A percentile compares a stretch with the other conserved stretches of the same genome.
Conservation (phyloP, 2,888 invertebrate species). For the Copidosoma aretas region DNA sequence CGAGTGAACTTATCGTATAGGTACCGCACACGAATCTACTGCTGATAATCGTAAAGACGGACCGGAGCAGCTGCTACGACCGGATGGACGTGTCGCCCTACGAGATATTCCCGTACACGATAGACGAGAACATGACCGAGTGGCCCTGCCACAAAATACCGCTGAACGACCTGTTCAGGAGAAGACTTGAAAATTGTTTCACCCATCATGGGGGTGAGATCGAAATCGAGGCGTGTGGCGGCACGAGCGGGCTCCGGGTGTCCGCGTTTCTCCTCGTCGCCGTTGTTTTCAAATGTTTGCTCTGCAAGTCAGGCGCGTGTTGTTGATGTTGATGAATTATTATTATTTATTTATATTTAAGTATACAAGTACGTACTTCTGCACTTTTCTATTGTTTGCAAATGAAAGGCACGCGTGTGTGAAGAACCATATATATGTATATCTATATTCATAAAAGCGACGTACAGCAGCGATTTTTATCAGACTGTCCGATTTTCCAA, state of each 20-base stretch:
- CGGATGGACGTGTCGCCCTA: conserved; percentile 65
- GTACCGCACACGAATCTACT: conserved; percentile 80
- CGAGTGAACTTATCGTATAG: conserved; percentile 41
- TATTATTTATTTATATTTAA: too few species aligned
- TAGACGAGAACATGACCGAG: conserved; percentile 61
- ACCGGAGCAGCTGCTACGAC: conserved; percentile 63
- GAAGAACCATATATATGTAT: too few species aligned
- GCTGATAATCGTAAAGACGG: conserved; percentile 74
- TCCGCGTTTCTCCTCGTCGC: conserved; percentile 41
- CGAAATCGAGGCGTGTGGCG: conserved; percentile 64
- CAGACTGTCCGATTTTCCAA: too few species aligned
- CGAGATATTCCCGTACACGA: conserved; percentile 59
- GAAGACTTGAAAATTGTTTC: conserved; percentile 77
- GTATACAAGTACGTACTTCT: background rate
- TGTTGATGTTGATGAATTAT: too few species aligned
- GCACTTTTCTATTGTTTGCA: background rate
- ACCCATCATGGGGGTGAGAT: conserved; percentile 74
- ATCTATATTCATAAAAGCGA: too few species aligned
- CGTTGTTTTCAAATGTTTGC: conserved; percentile 39
- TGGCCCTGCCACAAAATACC: conserved; percentile 79
- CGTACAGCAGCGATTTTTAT: too few species aligned
- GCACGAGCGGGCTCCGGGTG: conserved; percentile 46
- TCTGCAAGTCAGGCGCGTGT: too few species aligned
- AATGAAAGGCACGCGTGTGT: conserved; percentile 10
- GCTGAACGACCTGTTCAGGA: conserved; percentile 71